Evolutionary conservation across 2,888 invertebrate species (phyloP), one percentile per base, ranked within the genome.

Genomic region (Leptinotarsa rubiginosa): DNA sequence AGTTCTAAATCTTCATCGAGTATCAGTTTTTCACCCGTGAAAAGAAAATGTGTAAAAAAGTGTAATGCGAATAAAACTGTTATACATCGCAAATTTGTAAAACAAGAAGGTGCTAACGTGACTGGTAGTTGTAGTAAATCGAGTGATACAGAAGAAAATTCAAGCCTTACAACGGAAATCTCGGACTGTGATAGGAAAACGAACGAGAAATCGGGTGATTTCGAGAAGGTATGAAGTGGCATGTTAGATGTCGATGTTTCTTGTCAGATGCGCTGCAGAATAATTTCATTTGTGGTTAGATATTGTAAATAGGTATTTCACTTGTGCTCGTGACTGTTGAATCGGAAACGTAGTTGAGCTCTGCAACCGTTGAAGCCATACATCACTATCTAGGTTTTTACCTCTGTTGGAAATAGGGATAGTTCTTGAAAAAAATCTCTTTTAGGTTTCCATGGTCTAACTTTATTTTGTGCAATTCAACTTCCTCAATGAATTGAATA

Each of bases 171-270:
- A 47, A 62, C 70, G 41, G 72, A 70, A 56, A 75, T 16, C 31
- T 66, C 64, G 62, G 76, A 77, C 76, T 77, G 79, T 76, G 79
- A 78, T 78, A 79, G 68, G 69, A 76, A 76, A 68, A 18, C 18
- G 31, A 47, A 68, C 20, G n/a, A 31, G 72, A 80, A 77, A 72
- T 49, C 70, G 70, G 75, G 66, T 62, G 75, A 75, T 47, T 76
- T 79, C 50, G 77, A 80, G 56, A 77, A 80, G 80, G 80, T 80
- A 78, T 52, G 69, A 56, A 52, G 69, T 69, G 56, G 56, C 56
- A 69, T 66, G 64, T 47, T 56, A 47, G 56, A 41, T 65, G 50
- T 67, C 10, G 31, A 10, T 25, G 25, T 41, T 41, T 41, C 41
- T 41, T 41, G 41, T 41, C 41, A 41, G 41, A 41, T 41, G 10